These are phyloP conservation scores for Pelobates fuscus DNA, from an alignment of 2,113 vertebrate genomes.

Conservation along the genomic window DNA sequence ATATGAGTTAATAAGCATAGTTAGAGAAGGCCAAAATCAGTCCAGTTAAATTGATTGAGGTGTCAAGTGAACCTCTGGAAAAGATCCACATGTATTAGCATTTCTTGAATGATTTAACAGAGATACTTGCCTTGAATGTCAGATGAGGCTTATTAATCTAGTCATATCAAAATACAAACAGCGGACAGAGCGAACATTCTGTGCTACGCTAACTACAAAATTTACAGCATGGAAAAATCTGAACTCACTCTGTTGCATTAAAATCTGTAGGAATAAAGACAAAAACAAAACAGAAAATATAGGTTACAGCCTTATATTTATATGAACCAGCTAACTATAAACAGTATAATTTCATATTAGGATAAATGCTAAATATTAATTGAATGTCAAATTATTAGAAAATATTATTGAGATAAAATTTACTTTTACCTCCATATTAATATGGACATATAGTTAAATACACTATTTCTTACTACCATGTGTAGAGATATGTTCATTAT, in stretches of 20 bases:
- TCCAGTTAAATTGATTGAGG: slow-evolving; percentile 37
- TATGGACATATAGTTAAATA: too few species aligned
- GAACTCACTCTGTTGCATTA: not conserved
- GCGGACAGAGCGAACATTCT: slow-evolving; percentile 4
- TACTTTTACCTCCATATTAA: too few species aligned
- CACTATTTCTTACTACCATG: too few species aligned
- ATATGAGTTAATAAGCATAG: not conserved
- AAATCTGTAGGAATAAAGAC: not conserved
- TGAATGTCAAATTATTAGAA: too few species aligned
- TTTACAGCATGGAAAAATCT: not conserved
- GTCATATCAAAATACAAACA: slow-evolving; percentile 40
- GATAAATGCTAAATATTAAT: too few species aligned
- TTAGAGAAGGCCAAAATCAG: slow-evolving; percentile 9
- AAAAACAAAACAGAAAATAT: not conserved
- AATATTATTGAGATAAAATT: too few species aligned
- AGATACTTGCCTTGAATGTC: slow-evolving; percentile 34
- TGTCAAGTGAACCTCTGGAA: slow-evolving; percentile 32
- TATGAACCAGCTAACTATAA: too few species aligned
- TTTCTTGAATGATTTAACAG: slow-evolving; percentile 31
- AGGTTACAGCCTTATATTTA: too few species aligned
- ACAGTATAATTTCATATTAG: too few species aligned
- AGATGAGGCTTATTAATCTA: slow-evolving; percentile 28
- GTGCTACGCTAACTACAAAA: not conserved
- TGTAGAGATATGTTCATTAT: too few species aligned
- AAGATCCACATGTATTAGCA: slow-evolving; percentile 21